Conservation (phyloP, 1,140 invertebrate genomes). For the Platorchestia sp. region DNA sequence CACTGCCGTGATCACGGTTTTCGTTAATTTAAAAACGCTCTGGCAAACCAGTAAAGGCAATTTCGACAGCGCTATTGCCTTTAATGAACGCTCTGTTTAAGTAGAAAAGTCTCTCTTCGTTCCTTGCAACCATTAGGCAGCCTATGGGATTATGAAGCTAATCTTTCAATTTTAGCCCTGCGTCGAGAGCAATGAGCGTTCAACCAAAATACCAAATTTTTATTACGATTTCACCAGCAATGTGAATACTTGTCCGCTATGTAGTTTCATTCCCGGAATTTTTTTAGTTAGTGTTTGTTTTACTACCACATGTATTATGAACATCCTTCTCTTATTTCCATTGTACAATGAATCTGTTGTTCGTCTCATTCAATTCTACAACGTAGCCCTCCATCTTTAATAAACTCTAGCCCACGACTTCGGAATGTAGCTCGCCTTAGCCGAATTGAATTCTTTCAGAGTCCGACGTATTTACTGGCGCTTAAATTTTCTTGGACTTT, state of each 20-base stretch:
- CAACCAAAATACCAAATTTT: too few relatives aligned
- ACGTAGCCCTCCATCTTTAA: not conserved
- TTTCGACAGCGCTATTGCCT: too few relatives aligned
- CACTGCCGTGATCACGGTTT: too few relatives aligned
- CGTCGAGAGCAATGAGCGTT: too few relatives aligned
- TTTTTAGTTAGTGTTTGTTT: not conserved
- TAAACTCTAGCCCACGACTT: not conserved
- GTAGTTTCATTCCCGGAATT: not conserved
- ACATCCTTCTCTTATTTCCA: not conserved
- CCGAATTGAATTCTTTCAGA: conserved; percentile 16
- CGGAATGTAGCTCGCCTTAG: not conserved
- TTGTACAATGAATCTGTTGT: not conserved
- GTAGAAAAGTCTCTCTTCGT: too few relatives aligned
- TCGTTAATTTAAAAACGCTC: too few relatives aligned
- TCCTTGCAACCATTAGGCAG: too few relatives aligned
- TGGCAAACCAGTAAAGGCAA: too few relatives aligned
- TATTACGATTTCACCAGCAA: too few relatives aligned
- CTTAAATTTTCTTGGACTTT: not conserved
- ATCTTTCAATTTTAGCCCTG: too few relatives aligned
- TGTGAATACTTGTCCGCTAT: not conserved
- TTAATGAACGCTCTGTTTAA: too few relatives aligned
- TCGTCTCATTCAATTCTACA: not conserved
- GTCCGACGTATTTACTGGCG: not conserved
- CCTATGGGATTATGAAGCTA: too few relatives aligned
- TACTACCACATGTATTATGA: not conserved